Evolutionary conservation across 2,797 vertebrate species (phyloP), one percentile per base, ranked within the genome.

Genomic region (Columba guinea): DNA sequence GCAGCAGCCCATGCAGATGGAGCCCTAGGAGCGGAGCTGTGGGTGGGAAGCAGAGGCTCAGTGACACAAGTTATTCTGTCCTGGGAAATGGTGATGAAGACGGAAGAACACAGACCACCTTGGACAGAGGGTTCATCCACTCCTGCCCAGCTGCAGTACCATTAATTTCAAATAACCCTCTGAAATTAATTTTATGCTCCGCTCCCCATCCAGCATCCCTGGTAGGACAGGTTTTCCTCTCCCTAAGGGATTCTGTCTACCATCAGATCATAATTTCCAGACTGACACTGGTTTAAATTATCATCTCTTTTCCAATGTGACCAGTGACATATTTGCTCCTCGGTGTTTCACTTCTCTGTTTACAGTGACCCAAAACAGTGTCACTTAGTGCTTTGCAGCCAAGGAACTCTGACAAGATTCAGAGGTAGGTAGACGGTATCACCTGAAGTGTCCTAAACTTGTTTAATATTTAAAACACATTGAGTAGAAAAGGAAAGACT

Each of bases 31-130:
- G 39, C 0, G 1, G 26, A 82, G 21, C 2, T 28, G 44, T 48
- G 0, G 2, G 5, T 8, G 48, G 62, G 30, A 75, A 60, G 44
- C 1, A 0, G 32, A 49, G 20, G 11, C 15, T 3, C 10, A 21
- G 32, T 1, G 0, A 23, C 37, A 56, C 2, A 2, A 0, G 1
- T 71, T 83, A 63, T 4, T 73, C 34, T 32, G 5, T 68, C 1
- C 0, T 1, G 21, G 32, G 65, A 55, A 86, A 48, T 13, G 9
- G 16, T 24, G 67, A 63, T 39, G 49, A 91, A 37, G 60, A 64
- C 20, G 34, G 34, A 44, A 39, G n/a, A 9, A 8, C 5, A 24
- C 28, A 9, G 9, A 44, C 8, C 2, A 0, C 23, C 34, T 86
- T 27, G 20, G 21, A 8, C 2, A 0, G 10, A 22, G 27, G 19